These are phyloP conservation scores for Channallabes apus DNA, from an alignment of 2,797 vertebrate species.

Conservation along the genomic window DNA sequence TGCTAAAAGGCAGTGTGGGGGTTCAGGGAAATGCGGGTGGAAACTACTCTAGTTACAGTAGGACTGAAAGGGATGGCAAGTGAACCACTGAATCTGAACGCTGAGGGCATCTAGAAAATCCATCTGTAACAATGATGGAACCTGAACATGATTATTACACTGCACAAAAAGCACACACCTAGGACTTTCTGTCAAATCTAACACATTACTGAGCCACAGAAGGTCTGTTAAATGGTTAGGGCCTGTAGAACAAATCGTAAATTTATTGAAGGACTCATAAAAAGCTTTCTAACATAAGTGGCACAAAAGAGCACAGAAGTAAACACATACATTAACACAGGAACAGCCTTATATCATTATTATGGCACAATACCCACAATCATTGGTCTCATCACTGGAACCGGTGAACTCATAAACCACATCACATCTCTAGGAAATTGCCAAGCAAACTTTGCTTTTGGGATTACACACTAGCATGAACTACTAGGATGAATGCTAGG, in stretches of 20 bases:
- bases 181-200: neutral
- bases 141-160: neutral
- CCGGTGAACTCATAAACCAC: neutral
- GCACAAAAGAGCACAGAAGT: neutral
- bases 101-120: neutral
- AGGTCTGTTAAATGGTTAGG: neutral
- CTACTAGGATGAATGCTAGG: neutral
- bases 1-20: constrained; percentile 1
- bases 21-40: constrained; percentile 2
- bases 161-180: neutral
- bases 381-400: constrained; percentile 15
- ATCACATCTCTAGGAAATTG: neutral
- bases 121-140: neutral
- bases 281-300: neutral
- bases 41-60: neutral
- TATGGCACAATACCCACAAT: neutral
- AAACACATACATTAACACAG: constrained; percentile 1
- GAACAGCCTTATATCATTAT: constrained; percentile 11
- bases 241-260: constrained; percentile 11
- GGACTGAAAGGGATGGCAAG: neutral
- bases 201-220: neutral
- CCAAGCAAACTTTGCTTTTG: neutral
- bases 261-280: constrained; percentile 17
- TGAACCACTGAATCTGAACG: neutral
- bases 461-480: neutral